phyloP scores from a whole-genome alignment of 2,113 vertebrate genomes.

The Hydropotes inermis region DNA sequence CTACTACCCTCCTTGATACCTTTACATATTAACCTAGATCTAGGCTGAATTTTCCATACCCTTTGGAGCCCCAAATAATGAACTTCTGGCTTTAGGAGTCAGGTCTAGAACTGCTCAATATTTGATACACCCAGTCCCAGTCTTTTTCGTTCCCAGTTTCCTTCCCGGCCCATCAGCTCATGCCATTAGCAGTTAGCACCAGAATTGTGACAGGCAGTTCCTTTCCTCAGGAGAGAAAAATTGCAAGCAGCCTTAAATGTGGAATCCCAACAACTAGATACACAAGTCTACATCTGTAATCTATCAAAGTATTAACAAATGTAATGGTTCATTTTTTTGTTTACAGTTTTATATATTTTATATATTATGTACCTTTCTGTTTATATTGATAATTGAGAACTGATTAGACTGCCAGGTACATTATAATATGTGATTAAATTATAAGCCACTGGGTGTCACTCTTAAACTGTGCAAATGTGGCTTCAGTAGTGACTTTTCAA shows the following conservation, averaged over 20 bases:
- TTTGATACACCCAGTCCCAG: background rate
- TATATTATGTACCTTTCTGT: background rate
- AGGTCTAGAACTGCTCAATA: background rate
- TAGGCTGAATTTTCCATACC: background rate
- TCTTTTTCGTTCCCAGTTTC: background rate
- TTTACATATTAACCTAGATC: background rate
- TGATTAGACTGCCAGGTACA: background rate
- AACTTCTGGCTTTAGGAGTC: background rate
- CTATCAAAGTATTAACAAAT: background rate
- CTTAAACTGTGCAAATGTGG: constrained; percentile 40
- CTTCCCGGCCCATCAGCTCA: background rate
- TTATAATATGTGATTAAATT: constrained; percentile 40
- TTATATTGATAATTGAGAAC: background rate
- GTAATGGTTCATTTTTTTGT: background rate
- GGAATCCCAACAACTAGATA: background rate
- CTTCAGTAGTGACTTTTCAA: background rate
- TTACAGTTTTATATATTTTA: constrained; percentile 23
- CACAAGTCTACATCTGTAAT: background rate
- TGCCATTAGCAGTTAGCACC: background rate
- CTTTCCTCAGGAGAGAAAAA: background rate
- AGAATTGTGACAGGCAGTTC: background rate
- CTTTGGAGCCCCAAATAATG: background rate
- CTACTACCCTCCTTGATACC: background rate
- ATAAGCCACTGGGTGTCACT: constrained; percentile 75
- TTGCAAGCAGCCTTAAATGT: background rate